These are phyloP conservation scores for Zeugodacus cucurbitae DNA, from an alignment of 1,140 invertebrate species.

Conservation along the genomic window DNA sequence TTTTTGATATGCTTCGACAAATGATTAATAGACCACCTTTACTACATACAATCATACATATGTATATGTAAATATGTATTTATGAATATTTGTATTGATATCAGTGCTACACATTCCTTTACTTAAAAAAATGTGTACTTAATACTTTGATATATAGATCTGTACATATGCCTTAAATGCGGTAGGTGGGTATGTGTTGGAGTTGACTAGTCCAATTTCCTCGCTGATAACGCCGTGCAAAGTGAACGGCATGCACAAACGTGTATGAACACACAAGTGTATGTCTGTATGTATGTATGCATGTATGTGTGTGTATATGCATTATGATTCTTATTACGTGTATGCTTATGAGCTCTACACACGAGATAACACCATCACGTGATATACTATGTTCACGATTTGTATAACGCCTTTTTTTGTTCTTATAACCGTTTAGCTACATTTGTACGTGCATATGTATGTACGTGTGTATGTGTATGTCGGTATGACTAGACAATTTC, in stretches of 20 bases:
- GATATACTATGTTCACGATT: not conserved
- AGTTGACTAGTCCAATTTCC: not conserved
- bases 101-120: no score
- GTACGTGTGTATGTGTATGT: not conserved
- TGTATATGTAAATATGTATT: no score
- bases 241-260: not conserved
- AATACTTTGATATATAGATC: no score
- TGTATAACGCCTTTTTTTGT: not conserved
- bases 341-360: not conserved
- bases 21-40: no score
- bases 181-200: not conserved
- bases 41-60: no score
- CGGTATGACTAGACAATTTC: not conserved
- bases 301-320: not conserved
- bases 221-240: not conserved
- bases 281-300: not conserved
- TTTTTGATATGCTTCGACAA: no score
- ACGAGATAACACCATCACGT: constrained; percentile 21
- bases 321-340: not conserved
- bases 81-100: no score
- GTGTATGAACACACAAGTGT: not conserved
- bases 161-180: no score
- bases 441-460: not conserved
- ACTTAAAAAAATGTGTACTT: no score
- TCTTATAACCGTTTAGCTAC: not conserved